phyloP scores from a whole-genome alignment of 2,888 invertebrate genomes.

The Meiosimyza decipiens region DNA sequence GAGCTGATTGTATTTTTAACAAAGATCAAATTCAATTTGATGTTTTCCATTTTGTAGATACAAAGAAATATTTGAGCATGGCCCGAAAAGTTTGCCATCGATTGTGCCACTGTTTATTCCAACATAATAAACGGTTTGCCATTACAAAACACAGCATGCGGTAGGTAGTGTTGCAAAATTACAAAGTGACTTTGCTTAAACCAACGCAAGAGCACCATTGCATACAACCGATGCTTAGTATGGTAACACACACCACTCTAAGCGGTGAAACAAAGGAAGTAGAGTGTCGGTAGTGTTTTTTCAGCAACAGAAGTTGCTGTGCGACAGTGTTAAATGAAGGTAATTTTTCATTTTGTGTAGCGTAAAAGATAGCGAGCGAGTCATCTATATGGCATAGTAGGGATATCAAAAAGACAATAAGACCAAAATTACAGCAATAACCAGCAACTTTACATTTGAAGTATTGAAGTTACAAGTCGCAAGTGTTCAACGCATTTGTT shows the following conservation, averaged over 20 bases:
- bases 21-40: too few relatives aligned
- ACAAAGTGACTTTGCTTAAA: constrained; percentile 4
- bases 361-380: constrained; percentile 43
- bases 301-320: constrained; percentile 18
- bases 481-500: constrained; percentile 52
- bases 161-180: constrained; percentile 21
- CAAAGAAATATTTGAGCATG: too few relatives aligned
- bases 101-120: too few relatives aligned
- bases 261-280: too few relatives aligned
- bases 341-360: constrained; percentile 61
- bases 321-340: constrained; percentile 64
- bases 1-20: too few relatives aligned
- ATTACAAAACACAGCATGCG: constrained; percentile 27
- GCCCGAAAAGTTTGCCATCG: too few relatives aligned
- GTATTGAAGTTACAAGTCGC: neutral
- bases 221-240: neutral
- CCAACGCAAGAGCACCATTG: neutral
- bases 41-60: too few relatives aligned
- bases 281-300: neutral
- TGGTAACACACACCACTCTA: neutral
- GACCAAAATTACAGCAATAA: constrained; percentile 6
- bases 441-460: neutral
- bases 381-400: constrained; percentile 41
- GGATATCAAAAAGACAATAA: neutral
- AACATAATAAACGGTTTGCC: constrained; percentile 13